Evolutionary conservation across 2,888 invertebrate species (phyloP), one percentile per base, ranked within the genome.

Genomic region (Eupithecia abbreviata): DNA sequence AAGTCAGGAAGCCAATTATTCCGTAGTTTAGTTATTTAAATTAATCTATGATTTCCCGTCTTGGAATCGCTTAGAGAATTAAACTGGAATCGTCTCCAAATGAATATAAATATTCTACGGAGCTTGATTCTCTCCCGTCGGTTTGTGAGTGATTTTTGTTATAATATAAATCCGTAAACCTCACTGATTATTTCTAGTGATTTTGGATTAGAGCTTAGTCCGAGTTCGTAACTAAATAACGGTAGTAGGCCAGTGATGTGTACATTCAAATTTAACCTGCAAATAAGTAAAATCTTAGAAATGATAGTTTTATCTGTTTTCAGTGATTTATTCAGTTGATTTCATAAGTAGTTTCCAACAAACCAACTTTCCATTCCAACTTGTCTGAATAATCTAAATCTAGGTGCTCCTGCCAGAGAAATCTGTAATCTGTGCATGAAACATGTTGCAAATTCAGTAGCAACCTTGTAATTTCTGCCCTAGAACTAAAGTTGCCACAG

Each of bases 241-340:
- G 4, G 9, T 55, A n/a, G 30, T 30, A n/a, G 55, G n/a, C 58
- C 9, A 58, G 18, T 18, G 9, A 58, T 58, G 18, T 58, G 9
- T 6, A 7, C 0, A 49, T 13, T 4, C 2, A 7, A 4, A 49
- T 13, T 4, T 12, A 47, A 47, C 12, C 47, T 47, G 47, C 7
- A 47, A 47, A 47, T 7, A 9, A 47, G 10, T 47, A 47, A 12
- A 49, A 12, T 4, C 49, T 49, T 13, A 12, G 0, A 47, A 47
- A 47, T 47, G 12, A 30, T 45, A 18, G 6, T 72, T 74, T 77
- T 84, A 77, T 83, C 82, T 82, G 81, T 81, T 93, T 92, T 72
- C 92, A 93, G 93, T 85, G 88, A 91, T 91, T 90, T 91, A 89
- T 92, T 89, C 92, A 88, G 88, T 90, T 93, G 92, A 92, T 30